Percentiles rank a stretch among this genome's conserved stretches.
Evolutionary conservation across 2,113 vertebrate species (phyloP).

Genomic region (Benthochromis sp.): DNA sequence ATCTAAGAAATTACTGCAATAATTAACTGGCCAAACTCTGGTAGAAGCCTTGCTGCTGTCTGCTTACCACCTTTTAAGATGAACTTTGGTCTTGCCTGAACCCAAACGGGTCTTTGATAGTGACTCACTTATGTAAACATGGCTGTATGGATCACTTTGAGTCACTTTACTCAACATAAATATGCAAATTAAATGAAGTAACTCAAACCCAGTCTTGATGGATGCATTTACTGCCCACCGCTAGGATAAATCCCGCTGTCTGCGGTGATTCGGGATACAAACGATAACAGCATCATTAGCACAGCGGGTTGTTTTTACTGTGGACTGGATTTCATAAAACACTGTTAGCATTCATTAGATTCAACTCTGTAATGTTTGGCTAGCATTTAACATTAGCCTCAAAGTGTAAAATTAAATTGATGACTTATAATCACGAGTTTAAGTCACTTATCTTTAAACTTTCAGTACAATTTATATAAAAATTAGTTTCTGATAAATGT

Average conservation of each 20-base stretch:
- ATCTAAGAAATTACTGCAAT: background rate
- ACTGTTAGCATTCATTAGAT: background rate
- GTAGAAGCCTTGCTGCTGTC: background rate
- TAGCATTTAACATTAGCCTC: background rate
- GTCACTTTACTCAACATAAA: background rate
- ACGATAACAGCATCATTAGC: background rate
- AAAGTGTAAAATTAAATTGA: background rate
- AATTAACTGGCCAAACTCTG: accelerated
- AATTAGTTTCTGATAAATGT: accelerated
- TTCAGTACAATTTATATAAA: background rate
- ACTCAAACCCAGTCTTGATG: background rate
- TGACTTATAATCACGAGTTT: background rate
- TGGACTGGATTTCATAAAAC: background rate
- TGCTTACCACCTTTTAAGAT: accelerated
- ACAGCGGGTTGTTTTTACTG: background rate
- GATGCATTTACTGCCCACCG: background rate
- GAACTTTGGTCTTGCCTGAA: background rate
- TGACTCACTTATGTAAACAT: background rate
- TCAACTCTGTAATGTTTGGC: background rate
- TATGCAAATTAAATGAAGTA: accelerated
- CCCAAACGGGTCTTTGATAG: accelerated
- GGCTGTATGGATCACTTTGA: background rate
- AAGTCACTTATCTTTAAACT: background rate
- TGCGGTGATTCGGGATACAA: background rate
- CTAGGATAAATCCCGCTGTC: background rate